Evolutionary conservation across 2,797 vertebrate genomes (phyloP), one percentile per base, ranked within the genome.

Genomic region (Ctenosaura bakeri): DNA sequence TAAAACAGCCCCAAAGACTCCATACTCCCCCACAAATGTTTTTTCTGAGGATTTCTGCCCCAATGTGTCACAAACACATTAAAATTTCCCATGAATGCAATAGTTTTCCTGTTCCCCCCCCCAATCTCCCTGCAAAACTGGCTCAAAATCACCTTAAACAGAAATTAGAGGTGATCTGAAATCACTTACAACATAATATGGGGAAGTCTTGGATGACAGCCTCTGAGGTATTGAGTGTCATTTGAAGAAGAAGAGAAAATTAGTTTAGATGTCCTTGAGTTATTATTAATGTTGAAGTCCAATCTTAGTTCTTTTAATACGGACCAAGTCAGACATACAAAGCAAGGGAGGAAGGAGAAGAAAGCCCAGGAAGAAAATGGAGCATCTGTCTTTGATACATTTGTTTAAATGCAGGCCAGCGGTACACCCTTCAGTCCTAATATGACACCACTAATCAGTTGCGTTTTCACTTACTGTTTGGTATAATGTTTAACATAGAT

Each of bases 171-270:
- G 10, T 32, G 22, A 32, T 12, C 32, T 69, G 2, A 69, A 69
- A 12, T 69, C 24, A 69, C 26, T 69, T 52, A 64, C 64, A 77
- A 56, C 69, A n/a, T 89, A 89, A 83, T 89, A 50, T 35, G 42
- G 54, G 56, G 32, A 80, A 89, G 71, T 83, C 81, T 80, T 62
- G 29, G 1, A 56, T 77, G 81, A 84, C 88, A 84, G 56, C 66
- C 56, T 84, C 88, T 77, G 81, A 84, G 84, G 56, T 77, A 89
- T 89, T 89, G 77, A 76, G 54, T 89, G 81, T 77, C 54, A 22
- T 89, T 83, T 77, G 20, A 81, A 69, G 81, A 89, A 89, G 64
- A 77, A 77, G 88, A 64, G 81, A 83, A 89, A 83, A 89, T 89
- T 84, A 89, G 81, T 84, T 89, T 76, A 76, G 88, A 64, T 84